phyloP scores from a whole-genome alignment of 2,888 invertebrate genomes.

The Sinotaia quadrata region DNA sequence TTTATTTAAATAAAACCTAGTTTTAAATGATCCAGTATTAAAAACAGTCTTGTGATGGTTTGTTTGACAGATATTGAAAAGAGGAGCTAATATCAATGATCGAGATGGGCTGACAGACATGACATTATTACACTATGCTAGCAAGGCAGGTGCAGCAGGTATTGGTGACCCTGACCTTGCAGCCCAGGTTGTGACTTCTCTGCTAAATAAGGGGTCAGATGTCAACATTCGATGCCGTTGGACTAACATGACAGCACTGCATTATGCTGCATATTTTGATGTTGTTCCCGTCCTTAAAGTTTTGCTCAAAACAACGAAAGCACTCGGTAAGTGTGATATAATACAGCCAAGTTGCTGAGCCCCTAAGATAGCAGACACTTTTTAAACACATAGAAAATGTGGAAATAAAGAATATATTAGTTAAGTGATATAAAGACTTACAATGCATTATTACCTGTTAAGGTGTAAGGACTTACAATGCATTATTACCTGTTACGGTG shows the following conservation, averaged over 20 bases:
- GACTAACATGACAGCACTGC: slow-evolving; percentile 75
- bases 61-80: slow-evolving; percentile 69
- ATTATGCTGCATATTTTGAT: slow-evolving; percentile 75
- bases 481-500: too few relatives aligned
- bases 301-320: slow-evolving; percentile 68
- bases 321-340: slow-evolving; percentile 53
- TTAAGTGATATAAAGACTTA: too few relatives aligned
- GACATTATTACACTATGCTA: slow-evolving; percentile 75
- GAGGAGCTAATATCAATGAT: slow-evolving; percentile 74
- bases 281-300: slow-evolving; percentile 72
- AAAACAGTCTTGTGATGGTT: not conserved
- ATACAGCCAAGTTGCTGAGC: not conserved
- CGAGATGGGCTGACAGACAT: slow-evolving; percentile 75
- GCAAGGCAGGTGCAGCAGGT: slow-evolving; percentile 74
- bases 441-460: too few relatives aligned
- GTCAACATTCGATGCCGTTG: slow-evolving; percentile 73
- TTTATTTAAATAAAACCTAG: too few relatives aligned
- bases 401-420: too few relatives aligned
- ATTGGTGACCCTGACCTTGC: slow-evolving; percentile 70
- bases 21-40: too few relatives aligned
- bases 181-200: slow-evolving; percentile 57
- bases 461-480: too few relatives aligned
- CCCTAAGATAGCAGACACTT: too few relatives aligned
- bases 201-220: slow-evolving; percentile 71
- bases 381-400: too few relatives aligned